These are phyloP conservation scores for Felis catus DNA, from an alignment of 2,113 vertebrate species.

Conservation along the genomic window DNA sequence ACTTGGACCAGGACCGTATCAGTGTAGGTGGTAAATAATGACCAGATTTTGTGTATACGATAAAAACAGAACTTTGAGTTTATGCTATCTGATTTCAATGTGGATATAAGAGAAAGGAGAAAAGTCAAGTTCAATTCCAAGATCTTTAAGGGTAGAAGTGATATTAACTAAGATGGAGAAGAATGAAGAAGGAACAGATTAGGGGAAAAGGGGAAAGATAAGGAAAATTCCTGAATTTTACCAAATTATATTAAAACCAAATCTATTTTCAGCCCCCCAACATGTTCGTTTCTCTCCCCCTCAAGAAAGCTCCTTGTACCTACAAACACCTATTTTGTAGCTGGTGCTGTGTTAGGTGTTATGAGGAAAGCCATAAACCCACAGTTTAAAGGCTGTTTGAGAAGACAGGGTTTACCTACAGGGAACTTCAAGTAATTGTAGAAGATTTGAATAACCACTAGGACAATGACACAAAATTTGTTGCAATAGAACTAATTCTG, in stretches of 20 bases:
- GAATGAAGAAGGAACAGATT: not conserved
- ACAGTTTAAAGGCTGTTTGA: not conserved
- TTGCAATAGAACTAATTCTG: not conserved
- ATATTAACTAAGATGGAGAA: not conserved
- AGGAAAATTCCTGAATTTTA: not conserved
- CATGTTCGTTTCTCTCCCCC: not conserved
- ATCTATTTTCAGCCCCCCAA: not conserved
- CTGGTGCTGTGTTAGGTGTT: not conserved
- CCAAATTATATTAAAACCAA: not conserved
- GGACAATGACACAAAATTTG: not conserved
- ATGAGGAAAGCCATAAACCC: not conserved
- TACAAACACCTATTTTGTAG: not conserved
- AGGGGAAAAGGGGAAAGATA: not conserved
- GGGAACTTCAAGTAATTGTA: not conserved
- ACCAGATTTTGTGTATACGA: not conserved
- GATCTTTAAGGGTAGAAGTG: not conserved
- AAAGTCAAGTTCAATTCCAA: not conserved
- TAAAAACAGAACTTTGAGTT: not conserved
- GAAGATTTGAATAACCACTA: not conserved
- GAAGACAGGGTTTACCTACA: not conserved
- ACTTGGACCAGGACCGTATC: not conserved
- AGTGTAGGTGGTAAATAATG: not conserved
- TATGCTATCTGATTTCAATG: not conserved
- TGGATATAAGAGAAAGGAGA: not conserved
- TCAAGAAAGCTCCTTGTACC: not conserved